These are phyloP conservation scores for Drosophila pseudoobscura DNA, from an alignment of 1,140 invertebrate genomes.

Conservation along the genomic window DNA sequence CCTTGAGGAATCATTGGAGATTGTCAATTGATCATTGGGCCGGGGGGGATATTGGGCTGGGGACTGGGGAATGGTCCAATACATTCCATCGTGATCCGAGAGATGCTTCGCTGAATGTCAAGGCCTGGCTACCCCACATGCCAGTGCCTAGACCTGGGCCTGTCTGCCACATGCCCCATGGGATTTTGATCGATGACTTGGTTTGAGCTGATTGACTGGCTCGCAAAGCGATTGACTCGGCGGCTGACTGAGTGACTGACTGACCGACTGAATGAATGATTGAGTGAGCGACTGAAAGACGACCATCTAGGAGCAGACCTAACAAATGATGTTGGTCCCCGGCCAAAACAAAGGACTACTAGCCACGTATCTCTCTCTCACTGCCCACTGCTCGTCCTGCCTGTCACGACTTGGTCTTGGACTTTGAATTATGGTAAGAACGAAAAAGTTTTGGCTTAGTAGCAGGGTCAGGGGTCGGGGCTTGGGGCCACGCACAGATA, in stretches of 20 bases:
- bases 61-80: too few relatives aligned
- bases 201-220: slow-evolving; percentile 42
- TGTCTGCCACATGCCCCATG: too few relatives aligned
- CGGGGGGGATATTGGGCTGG: slow-evolving; percentile 14
- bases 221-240: slow-evolving; percentile 37
- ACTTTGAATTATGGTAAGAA: slow-evolving; percentile 26
- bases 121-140: slow-evolving; percentile 9
- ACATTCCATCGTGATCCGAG: neutral
- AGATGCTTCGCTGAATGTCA: slow-evolving; percentile 35
- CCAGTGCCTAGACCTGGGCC: slow-evolving; percentile 8
- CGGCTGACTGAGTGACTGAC: slow-evolving; percentile 19
- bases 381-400: neutral
- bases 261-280: slow-evolving; percentile 12
- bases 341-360: slow-evolving; percentile 49
- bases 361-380: slow-evolving; percentile 1
- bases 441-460: slow-evolving; percentile 32
- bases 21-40: slow-evolving; percentile 6
- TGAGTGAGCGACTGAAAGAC: slow-evolving; percentile 32
- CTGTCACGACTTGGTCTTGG: slow-evolving; percentile 3
- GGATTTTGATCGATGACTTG: slow-evolving; percentile 60
- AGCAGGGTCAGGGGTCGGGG: slow-evolving; percentile 10
- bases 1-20: neutral
- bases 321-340: slow-evolving; percentile 61
- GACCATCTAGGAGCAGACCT: slow-evolving; percentile 14
- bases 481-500: slow-evolving; percentile 62